phyloP scores from a whole-genome alignment of 2,797 vertebrate species.

The Craterocephalus amniculus region DNA sequence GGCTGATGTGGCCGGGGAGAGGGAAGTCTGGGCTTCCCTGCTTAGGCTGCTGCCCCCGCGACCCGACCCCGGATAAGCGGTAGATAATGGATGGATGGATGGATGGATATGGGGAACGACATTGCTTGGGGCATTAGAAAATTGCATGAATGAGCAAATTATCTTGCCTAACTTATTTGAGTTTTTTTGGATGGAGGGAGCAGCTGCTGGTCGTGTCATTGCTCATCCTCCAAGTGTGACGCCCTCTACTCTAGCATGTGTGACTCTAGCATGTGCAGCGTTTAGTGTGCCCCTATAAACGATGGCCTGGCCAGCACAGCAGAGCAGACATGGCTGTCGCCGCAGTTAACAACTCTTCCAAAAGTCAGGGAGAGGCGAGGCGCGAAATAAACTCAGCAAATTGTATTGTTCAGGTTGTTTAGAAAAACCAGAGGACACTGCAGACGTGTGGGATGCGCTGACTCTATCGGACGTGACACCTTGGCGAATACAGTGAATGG shows the following conservation, averaged over 20 bases:
- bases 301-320: conserved; percentile 61
- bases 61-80: too few relatives aligned
- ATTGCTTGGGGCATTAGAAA: conserved; percentile 1
- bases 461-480: conserved; percentile 29
- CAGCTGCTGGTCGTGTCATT: conserved; percentile 57
- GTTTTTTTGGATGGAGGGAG: conserved; percentile 35
- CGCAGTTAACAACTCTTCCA: conserved; percentile 41
- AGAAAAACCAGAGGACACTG: conserved; percentile 30
- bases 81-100: too few relatives aligned
- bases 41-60: too few relatives aligned
- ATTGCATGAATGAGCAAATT: conserved; percentile 11
- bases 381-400: conserved; percentile 18
- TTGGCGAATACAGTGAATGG: conserved; percentile 44
- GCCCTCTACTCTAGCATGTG: conserved; percentile 61
- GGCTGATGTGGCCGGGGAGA: too few relatives aligned
- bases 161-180: conserved; percentile 2
- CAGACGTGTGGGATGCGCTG: conserved; percentile 42
- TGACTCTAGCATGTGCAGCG: conserved; percentile 27
- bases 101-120: background rate
- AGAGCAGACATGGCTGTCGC: conserved; percentile 56
- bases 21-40: too few relatives aligned
- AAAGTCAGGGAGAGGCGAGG: conserved; percentile 30
- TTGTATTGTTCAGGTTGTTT: conserved; percentile 26
- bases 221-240: conserved; percentile 54
- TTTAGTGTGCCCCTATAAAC: conserved; percentile 57